phyloP scores from a whole-genome alignment of 2,888 invertebrate species.

The Ephialtes manifestator region DNA sequence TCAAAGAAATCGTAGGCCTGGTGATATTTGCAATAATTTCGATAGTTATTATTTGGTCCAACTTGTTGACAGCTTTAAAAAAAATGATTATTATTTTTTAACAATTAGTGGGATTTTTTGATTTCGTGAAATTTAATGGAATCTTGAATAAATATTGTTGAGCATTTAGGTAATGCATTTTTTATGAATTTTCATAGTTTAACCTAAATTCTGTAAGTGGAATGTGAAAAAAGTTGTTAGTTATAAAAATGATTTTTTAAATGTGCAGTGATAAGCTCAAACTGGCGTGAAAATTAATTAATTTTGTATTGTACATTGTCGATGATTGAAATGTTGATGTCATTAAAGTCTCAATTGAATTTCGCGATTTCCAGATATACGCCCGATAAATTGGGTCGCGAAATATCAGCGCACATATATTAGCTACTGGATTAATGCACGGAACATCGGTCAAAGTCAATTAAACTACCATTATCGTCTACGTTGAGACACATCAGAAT shows the following conservation, averaged over 20 bases:
- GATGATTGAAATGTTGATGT: neutral
- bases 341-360: neutral
- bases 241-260: neutral
- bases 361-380: slow-evolving; percentile 4
- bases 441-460: slow-evolving; percentile 56
- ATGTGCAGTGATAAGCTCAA: neutral
- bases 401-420: neutral
- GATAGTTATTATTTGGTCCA: too few species aligned
- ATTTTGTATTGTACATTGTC: neutral
- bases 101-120: too few species aligned
- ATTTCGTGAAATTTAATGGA: too few species aligned
- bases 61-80: too few species aligned
- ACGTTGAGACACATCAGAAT: slow-evolving; percentile 10
- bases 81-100: too few species aligned
- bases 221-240: neutral
- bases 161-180: too few species aligned
- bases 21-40: too few species aligned
- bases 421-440: neutral
- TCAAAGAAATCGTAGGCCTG: too few species aligned
- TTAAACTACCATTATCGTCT: slow-evolving; percentile 51
- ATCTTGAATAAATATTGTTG: too few species aligned
- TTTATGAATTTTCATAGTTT: too few species aligned
- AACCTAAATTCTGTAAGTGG: too few species aligned
- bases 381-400: neutral
- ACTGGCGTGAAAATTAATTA: neutral